Conservation (phyloP, 2,113 vertebrate species). For the Caracal caracal region DNA sequence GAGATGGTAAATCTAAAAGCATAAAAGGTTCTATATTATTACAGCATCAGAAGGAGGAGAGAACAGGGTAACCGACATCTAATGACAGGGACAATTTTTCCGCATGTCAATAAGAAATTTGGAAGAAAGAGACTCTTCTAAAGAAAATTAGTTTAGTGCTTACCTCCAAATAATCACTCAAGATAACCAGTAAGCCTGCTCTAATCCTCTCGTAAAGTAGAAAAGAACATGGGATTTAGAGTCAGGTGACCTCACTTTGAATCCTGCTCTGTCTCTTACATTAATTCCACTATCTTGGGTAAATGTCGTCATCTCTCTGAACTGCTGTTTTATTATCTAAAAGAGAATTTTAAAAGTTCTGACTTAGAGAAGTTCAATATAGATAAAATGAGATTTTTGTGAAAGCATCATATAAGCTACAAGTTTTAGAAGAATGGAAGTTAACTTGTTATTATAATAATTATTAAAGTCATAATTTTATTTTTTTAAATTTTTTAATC, state of each 20-base stretch:
- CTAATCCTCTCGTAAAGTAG: background rate
- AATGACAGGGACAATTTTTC: background rate
- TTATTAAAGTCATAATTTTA: background rate
- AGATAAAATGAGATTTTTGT: background rate
- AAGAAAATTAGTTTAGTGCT: background rate
- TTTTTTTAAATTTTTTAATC: no score
- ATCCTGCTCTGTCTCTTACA: background rate
- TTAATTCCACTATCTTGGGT: background rate
- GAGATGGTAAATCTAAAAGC: background rate
- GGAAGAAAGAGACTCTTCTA: background rate
- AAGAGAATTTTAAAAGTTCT: background rate
- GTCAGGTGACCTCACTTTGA: background rate
- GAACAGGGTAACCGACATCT: rapidly evolving
- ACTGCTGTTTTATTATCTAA: background rate
- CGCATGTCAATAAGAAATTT: background rate
- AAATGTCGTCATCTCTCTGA: background rate
- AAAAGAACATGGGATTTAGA: background rate
- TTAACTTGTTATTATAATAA: background rate
- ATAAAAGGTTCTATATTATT: no score
- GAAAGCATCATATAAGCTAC: background rate
- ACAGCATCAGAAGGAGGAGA: rapidly evolving
- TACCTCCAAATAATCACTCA: background rate
- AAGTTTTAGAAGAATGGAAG: background rate
- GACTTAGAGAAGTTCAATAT: background rate
- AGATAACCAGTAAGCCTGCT: background rate